A percentile compares a stretch with the other conserved stretches of the same genome.
Conservation (phyloP, 2,888 invertebrate genomes). For the Patella ulyssiponensis region DNA sequence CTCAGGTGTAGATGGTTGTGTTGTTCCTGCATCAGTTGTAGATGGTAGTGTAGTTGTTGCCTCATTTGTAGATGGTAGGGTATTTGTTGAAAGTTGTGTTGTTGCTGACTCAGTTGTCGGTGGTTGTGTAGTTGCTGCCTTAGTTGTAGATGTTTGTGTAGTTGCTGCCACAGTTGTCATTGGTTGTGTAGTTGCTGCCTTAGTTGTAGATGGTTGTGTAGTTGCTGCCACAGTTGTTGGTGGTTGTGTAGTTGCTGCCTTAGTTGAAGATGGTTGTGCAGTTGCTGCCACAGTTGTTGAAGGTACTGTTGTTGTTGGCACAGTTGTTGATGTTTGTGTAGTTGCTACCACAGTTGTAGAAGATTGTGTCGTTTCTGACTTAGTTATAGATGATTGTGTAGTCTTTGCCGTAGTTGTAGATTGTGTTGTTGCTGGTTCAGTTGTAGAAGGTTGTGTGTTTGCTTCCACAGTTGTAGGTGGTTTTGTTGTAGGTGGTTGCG, state of each 20-base stretch:
- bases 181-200: neutral
- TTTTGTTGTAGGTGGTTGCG: neutral
- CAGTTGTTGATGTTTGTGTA: conserved; percentile 5
- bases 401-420: neutral
- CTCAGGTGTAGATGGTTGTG: neutral
- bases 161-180: neutral
- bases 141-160: neutral
- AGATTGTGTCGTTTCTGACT: neutral
- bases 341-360: neutral
- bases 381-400: neutral
- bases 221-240: neutral
- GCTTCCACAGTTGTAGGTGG: neutral
- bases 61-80: neutral
- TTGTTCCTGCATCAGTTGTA: neutral
- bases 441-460: neutral
- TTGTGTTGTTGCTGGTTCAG: neutral
- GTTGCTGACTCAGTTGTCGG: neutral
- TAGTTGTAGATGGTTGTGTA: neutral
- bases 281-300: neutral
- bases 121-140: neutral
- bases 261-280: neutral
- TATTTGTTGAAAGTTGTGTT: neutral
- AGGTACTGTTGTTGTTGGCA: neutral
- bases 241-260: neutral
- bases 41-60: neutral